phyloP scores from a whole-genome alignment of 1,140 invertebrate species.

The Trichogramma pretiosum region DNA sequence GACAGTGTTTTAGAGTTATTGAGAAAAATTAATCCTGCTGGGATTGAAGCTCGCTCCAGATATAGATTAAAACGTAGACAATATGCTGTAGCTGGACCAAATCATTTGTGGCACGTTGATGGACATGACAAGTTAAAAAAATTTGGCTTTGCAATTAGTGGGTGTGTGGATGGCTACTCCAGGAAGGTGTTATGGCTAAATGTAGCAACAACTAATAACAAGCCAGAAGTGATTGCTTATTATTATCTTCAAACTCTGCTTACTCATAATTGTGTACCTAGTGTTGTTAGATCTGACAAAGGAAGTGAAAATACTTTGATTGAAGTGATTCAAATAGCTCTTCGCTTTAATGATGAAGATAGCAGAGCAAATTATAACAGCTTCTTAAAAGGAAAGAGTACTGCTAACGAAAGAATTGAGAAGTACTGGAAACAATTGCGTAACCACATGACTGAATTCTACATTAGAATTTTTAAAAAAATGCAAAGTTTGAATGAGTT shows the following conservation, averaged over 20 bases:
- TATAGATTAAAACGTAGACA: slow-evolving; percentile 17
- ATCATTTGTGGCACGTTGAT: too few relatives aligned
- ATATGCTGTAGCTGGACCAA: slow-evolving; percentile 24
- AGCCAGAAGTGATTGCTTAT: slow-evolving; percentile 13
- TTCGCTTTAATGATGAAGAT: slow-evolving; percentile 4
- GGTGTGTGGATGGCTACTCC: too few relatives aligned
- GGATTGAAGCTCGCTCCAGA: slow-evolving; percentile 3
- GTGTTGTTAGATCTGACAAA: slow-evolving; percentile 4
- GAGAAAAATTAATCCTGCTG: slow-evolving; percentile 10
- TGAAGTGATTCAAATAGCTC: slow-evolving; percentile 3
- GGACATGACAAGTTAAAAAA: slow-evolving; percentile 30
- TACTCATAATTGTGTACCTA: slow-evolving; percentile 8
- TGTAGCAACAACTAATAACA: too few relatives aligned
- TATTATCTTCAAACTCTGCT: slow-evolving; percentile 24
- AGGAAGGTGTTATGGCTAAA: slow-evolving; percentile 26
- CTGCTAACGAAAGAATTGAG: slow-evolving; percentile 10
- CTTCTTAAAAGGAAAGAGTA: slow-evolving; percentile 14
- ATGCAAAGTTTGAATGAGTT: slow-evolving; percentile 3
- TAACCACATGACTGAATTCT: slow-evolving; percentile 5
- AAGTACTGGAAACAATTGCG: slow-evolving; percentile 1
- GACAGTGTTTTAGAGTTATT: slow-evolving; percentile 3
- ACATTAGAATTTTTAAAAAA: slow-evolving; percentile 6
- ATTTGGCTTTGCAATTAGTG: slow-evolving; percentile 27
- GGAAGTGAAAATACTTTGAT: slow-evolving; percentile 9
- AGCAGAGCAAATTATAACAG: slow-evolving; percentile 3